These are phyloP conservation scores for Carduelis carduelis DNA, from an alignment of 2,797 vertebrate genomes.

Conservation along the genomic window DNA sequence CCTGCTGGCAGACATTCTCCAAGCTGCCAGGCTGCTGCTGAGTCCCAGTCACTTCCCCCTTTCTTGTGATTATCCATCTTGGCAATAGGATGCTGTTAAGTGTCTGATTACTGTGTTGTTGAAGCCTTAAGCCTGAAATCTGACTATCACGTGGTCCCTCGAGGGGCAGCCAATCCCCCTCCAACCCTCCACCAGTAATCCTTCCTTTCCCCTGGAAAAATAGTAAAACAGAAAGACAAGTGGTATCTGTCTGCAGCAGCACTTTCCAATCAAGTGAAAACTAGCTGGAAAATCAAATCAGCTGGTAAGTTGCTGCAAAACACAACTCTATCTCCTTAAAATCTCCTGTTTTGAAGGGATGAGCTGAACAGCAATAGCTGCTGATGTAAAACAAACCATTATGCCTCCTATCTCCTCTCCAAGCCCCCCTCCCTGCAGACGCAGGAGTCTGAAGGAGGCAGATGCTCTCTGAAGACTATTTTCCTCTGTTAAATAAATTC, in stretches of 20 bases:
- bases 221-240: conserved; percentile 14
- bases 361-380: conserved; percentile 39
- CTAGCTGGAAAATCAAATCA: conserved; percentile 58
- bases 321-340: conserved; percentile 56
- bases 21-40: not conserved
- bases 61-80: conserved; percentile 35
- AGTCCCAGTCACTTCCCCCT: not conserved
- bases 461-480: conserved; percentile 66
- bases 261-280: conserved; percentile 60
- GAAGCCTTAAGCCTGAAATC: conserved; percentile 54
- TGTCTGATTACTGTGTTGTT: conserved; percentile 43
- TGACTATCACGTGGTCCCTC: not conserved
- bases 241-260: conserved; percentile 21
- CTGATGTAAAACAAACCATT: conserved; percentile 63
- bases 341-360: conserved; percentile 29
- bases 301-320: conserved; percentile 37
- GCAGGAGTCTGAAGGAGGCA: conserved; percentile 42
- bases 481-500: conserved; percentile 72
- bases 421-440: conserved; percentile 49
- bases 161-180: not conserved
- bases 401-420: conserved; percentile 34
- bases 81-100: conserved; percentile 8
- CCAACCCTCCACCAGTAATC: not conserved
- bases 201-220: conserved; percentile 3
- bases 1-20: not conserved